Percentiles rank a stretch among this genome's conserved stretches.
phyloP scores from a whole-genome alignment of 2,888 invertebrate genomes.

The Phasia obesa region DNA sequence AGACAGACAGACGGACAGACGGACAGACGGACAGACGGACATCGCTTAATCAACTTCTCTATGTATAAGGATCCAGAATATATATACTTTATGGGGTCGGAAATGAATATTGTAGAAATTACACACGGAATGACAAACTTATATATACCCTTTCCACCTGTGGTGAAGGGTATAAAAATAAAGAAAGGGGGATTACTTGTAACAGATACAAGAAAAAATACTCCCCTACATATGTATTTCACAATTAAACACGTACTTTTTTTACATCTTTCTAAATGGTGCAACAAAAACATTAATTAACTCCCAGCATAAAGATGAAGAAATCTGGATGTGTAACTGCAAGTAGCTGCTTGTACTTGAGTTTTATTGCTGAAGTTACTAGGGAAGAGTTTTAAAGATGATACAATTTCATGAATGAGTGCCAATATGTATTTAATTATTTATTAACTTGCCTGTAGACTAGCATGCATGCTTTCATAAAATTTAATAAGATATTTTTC shows the following conservation, averaged over 20 bases:
- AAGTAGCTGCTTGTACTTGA: slow-evolving; percentile 24
- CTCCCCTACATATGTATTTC: slow-evolving; percentile 40
- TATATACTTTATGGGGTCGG: too few species aligned
- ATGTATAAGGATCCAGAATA: too few species aligned
- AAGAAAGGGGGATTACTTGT: slow-evolving; percentile 19
- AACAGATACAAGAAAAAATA: slow-evolving; percentile 18
- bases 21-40: too few species aligned
- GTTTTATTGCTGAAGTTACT: neutral
- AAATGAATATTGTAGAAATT: too few species aligned
- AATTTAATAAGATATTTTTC: slow-evolving; percentile 40
- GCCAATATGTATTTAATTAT: slow-evolving; percentile 66
- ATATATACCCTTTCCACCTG: too few species aligned
- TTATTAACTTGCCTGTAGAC: slow-evolving; percentile 30
- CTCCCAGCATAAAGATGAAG: slow-evolving; percentile 27
- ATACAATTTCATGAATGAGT: slow-evolving; percentile 69
- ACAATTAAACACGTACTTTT: slow-evolving; percentile 46
- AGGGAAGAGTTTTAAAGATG: slow-evolving; percentile 42
- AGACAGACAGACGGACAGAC: too few species aligned
- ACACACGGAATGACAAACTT: too few species aligned
- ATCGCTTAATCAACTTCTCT: too few species aligned
- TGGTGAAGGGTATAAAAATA: too few species aligned
- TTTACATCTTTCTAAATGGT: slow-evolving; percentile 3
- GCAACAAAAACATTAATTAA: slow-evolving; percentile 1
- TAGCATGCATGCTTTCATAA: slow-evolving; percentile 21
- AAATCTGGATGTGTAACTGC: slow-evolving; percentile 29